phyloP scores from a whole-genome alignment of 2,888 invertebrate species.

The Thymelicus sylvestris region DNA sequence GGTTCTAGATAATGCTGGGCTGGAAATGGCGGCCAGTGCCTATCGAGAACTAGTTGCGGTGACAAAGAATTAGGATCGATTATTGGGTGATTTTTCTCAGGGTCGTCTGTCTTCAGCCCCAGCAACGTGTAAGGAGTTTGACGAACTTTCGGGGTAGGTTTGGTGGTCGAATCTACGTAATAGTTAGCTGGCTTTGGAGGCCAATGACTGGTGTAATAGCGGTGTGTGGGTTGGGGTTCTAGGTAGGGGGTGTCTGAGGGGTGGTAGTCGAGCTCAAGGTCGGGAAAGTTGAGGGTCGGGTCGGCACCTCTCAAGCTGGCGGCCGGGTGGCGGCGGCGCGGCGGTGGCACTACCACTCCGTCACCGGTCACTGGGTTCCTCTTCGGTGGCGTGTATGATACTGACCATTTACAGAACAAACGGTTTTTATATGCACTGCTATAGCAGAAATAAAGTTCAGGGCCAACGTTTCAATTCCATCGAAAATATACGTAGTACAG shows the following conservation, averaged over 20 bases:
- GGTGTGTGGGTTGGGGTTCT: constrained; percentile 72
- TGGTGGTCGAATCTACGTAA: constrained; percentile 72
- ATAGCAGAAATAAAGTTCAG: too few species aligned
- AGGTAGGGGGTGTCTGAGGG: constrained; percentile 48
- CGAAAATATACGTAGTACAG: neutral
- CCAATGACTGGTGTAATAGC: constrained; percentile 71
- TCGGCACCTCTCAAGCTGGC: constrained; percentile 81
- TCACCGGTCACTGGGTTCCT: constrained; percentile 87
- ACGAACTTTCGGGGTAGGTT: constrained; percentile 56
- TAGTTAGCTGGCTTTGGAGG: constrained; percentile 75
- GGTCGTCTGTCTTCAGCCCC: constrained; percentile 72
- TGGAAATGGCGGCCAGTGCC: constrained; percentile 78
- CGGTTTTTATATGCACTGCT: constrained; percentile 71
- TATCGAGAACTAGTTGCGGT: constrained; percentile 69
- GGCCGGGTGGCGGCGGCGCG: constrained; percentile 77
- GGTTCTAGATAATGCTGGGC: constrained; percentile 77
- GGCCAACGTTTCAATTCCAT: constrained; percentile 38
- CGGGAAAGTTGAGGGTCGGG: constrained; percentile 57
- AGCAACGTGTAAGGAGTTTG: constrained; percentile 73
- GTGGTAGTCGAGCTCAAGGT: constrained; percentile 50
- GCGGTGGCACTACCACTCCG: constrained; percentile 83
- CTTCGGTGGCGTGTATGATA: constrained; percentile 79
- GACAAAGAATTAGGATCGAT: constrained; percentile 72
- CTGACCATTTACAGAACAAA: constrained; percentile 81
- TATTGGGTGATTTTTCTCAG: constrained; percentile 61